These are phyloP conservation scores for Sarotherodon lohbergeri DNA, from an alignment of 2,113 vertebrate species.

Conservation along the genomic window DNA sequence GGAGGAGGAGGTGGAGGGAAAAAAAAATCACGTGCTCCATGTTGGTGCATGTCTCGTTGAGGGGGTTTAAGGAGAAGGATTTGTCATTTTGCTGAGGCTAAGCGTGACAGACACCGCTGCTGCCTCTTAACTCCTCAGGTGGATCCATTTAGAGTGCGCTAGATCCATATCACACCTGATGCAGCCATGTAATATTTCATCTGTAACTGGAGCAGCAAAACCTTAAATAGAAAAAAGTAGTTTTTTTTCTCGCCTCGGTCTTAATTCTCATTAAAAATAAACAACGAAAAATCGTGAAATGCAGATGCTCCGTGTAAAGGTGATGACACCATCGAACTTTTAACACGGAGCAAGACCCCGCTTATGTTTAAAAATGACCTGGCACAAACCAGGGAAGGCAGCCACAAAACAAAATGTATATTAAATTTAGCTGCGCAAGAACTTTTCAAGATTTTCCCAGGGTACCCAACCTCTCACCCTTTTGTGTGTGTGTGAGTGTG, in stretches of 20 bases:
- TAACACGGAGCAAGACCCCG: neutral
- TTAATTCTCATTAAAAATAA: neutral
- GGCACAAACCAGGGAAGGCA: neutral
- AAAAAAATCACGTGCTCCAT: neutral
- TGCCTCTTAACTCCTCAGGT: conserved; percentile 41
- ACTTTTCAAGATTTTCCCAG: neutral
- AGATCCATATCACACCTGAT: conserved; percentile 24
- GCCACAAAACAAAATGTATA: neutral
- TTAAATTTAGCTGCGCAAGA: neutral
- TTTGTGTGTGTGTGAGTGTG: neutral
- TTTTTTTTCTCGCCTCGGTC: accelerated
- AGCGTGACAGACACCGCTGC: conserved; percentile 23
- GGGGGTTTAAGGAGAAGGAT: conserved; percentile 21
- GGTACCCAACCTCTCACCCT: neutral
- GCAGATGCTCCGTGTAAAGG: neutral
- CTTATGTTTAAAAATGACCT: neutral
- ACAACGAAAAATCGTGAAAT: neutral
- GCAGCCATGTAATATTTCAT: conserved; percentile 13
- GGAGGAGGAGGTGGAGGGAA: neutral
- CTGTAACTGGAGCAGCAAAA: neutral
- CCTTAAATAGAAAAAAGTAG: neutral
- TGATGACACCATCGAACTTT: neutral
- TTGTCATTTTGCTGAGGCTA: conserved; percentile 24
- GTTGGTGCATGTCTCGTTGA: conserved; percentile 37
- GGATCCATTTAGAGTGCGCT: conserved; percentile 23